Base-by-base conservation (phyloP, 2,888 invertebrate genomes). In the Epistrophe grossulariae region DNA sequence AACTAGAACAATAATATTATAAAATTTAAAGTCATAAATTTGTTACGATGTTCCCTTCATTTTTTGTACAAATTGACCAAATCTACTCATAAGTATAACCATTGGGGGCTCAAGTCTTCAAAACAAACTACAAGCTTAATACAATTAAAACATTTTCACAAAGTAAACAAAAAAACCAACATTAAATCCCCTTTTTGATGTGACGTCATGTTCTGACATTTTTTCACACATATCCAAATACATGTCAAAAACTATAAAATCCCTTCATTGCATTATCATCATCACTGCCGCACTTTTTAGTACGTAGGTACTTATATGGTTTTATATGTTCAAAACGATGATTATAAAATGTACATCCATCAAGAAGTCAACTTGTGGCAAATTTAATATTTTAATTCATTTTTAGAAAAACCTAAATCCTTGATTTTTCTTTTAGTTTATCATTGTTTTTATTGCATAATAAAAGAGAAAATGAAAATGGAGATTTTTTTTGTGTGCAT, bases 371-470 rank as follows among this genome's bases (percentile, higher is more conserved):
- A 50, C 45, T 48, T 66, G 66, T 66, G 66, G 35, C 17, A 48
- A 48, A 48, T 66, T 66, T 68, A 68, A 68, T 38, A 68, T 50
- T 68, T 68, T 50, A 68, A 68, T 68, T 50, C 48, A 13, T 38
- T 50, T 50, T 35, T 5, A 11, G 2, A 24, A 11, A 48, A 68
- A 68, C 50, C 50, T 15, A 19, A 68, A 38, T 68, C 68, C 68
- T 50, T 50, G 19, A 68, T 50, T 24, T 38, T 40, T 60, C 19
- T 28, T 28, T 31, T 4, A 31, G 35, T 35, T 64, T 50, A n/a
- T 38, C 50, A 68, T 50, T 68, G 35, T 68, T 50, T 68, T 68
- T n/a, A n/a, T n/a, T 35, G 68, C 68, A 68, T 68, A 68, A 68
- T 50, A 50, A 50, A n/a, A n/a, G n/a, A n/a, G n/a, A n/a, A n/a